Base-by-base conservation (phyloP, 2,797 vertebrate genomes). In the Dryobates pubescens region DNA sequence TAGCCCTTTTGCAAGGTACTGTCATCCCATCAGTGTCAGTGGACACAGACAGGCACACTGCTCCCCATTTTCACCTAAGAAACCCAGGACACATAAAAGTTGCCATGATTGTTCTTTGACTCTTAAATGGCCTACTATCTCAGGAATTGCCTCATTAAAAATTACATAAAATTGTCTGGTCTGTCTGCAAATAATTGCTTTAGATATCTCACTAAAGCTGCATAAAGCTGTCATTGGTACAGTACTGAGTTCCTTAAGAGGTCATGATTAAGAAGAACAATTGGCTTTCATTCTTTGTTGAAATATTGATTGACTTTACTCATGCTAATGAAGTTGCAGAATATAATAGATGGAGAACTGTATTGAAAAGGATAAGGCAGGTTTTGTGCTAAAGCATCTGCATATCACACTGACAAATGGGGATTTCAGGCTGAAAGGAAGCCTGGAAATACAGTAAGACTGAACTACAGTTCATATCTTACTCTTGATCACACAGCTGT, bases 221-320 rank as follows among this genome's bases (percentile, higher is more conserved):
- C n/a, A 24, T 15, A 36, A 73, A 61, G n/a, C 68, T 87, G 70
- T 59, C 30, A 10, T 7, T 54, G 62, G 27, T 19, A 18, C 4
- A 19, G 61, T 8, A 62, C 24, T 0, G 10, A 53, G 14, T 30
- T 87, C 29, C 32, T 68, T 75, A 62, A 88, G 36, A 86, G n/a
- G 10, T 41, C 11, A 2, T 51, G 71, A 80, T 17, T n/a, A 85
- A 89, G n/a, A 58, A 63, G 19, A 36, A 57, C 32, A 82, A 68
- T 15, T 75, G 56, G 26, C 29, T 94, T 92, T 65, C 18, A 10
- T 78, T 92, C 63, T 88, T 79, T 43, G 32, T 70, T 94, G 70
- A 90, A 91, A 67, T 79, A 90, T 34, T 89, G 69, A 67, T 74
- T 90, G 68, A 77, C 62, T 94, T 89, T 83, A 72, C 90, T 92